phyloP scores from a whole-genome alignment of 1,140 invertebrate genomes.

The Subanguina moxae region DNA sequence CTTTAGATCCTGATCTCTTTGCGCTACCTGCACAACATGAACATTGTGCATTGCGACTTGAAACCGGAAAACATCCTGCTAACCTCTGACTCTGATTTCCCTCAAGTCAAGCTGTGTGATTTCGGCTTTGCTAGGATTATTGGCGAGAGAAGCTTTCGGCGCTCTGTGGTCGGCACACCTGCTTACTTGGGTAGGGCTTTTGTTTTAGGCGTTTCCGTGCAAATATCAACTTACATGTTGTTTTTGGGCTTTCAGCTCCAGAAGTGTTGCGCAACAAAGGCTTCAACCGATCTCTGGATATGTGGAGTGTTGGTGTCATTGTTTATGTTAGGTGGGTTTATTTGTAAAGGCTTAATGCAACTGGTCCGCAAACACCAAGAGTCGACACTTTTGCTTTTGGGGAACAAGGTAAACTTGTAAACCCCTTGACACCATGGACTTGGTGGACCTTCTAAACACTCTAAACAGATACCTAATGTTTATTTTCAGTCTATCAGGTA shows the following conservation, averaged over 20 bases:
- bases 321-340: conserved; percentile 70
- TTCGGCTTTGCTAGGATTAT: conserved; percentile 98
- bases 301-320: conserved; percentile 99
- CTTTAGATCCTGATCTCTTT: conserved; percentile 78
- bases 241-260: conserved; percentile 69
- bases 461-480: background rate
- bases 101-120: conserved; percentile 80
- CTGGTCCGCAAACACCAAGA: too few species aligned
- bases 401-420: conserved; percentile 50
- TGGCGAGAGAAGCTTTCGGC: conserved; percentile 91
- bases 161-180: conserved; percentile 82
- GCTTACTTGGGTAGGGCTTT: conserved; percentile 58
- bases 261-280: conserved; percentile 87
- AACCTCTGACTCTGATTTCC: conserved; percentile 42
- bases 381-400: too few species aligned
- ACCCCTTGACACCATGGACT: conserved; percentile 59
- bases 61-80: conserved; percentile 71
- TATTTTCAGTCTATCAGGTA: conserved; percentile 76
- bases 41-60: conserved; percentile 67
- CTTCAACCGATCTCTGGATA: conserved; percentile 94
- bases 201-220: background rate
- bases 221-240: background rate
- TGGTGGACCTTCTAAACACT: too few species aligned
- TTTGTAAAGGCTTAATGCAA: too few species aligned
- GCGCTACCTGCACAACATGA: conserved; percentile 93